phyloP scores from a whole-genome alignment of 2,797 vertebrate species.

The Amblyopsis hoosieri region DNA sequence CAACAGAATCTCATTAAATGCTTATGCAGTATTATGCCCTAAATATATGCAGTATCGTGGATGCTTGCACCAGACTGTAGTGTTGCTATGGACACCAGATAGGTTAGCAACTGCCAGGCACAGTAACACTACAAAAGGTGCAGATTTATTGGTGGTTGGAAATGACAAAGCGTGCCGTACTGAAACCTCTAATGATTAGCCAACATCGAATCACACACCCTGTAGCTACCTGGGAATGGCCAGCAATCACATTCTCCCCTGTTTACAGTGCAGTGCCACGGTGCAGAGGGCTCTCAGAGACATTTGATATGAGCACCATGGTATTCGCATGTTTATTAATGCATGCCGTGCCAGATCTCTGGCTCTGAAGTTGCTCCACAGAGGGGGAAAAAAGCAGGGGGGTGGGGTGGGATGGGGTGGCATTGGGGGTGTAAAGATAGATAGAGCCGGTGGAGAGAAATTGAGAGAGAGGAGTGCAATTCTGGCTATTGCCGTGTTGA shows the following conservation, averaged over 20 bases:
- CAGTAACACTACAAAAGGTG: constrained; percentile 31
- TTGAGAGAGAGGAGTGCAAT: constrained; percentile 15
- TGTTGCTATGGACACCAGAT: constrained; percentile 73
- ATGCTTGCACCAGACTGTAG: not conserved
- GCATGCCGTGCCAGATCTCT: constrained; percentile 56
- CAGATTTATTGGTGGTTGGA: constrained; percentile 47
- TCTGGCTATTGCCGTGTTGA: constrained; percentile 47
- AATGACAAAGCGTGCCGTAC: constrained; percentile 25
- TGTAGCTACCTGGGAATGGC: constrained; percentile 14
- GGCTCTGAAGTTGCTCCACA: constrained; percentile 53
- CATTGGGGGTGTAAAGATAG: constrained; percentile 3
- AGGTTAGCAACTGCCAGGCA: constrained; percentile 57
- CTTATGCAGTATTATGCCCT: constrained; percentile 38
- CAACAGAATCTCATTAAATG: constrained; percentile 68
- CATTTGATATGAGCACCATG: constrained; percentile 42
- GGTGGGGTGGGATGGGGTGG: constrained; percentile 4
- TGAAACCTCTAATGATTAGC: constrained; percentile 35
- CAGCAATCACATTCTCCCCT: constrained; percentile 28
- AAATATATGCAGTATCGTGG: too few relatives aligned
- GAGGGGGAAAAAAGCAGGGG: constrained; percentile 24
- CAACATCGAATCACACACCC: constrained; percentile 29
- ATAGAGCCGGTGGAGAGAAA: not conserved
- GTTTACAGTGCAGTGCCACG: constrained; percentile 56
- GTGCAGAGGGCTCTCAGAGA: constrained; percentile 30
- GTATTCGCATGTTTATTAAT: constrained; percentile 72